These are phyloP conservation scores for Gonocerus acuteangulatus DNA, from an alignment of 2,888 invertebrate genomes.

Conservation along the genomic window DNA sequence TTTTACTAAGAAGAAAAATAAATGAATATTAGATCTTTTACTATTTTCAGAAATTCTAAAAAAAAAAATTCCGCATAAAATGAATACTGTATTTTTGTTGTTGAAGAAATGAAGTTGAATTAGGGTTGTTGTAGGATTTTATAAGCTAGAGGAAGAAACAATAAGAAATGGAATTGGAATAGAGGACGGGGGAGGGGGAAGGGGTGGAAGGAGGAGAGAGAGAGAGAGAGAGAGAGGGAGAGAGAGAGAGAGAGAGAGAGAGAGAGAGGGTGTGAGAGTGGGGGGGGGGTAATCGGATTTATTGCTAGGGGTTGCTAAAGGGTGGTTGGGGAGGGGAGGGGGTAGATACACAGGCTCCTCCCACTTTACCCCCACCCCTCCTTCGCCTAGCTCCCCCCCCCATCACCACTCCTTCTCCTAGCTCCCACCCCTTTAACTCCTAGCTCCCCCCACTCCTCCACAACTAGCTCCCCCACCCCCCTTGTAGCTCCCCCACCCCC, in stretches of 20 bases:
- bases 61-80: too few species aligned
- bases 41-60: too few species aligned
- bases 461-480: neutral
- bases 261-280: conserved; percentile 33
- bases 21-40: too few species aligned
- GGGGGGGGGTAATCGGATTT: conserved; percentile 20
- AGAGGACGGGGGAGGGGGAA: conserved; percentile 10
- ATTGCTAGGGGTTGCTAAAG: neutral
- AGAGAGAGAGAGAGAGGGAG: conserved; percentile 1
- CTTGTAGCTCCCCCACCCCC: neutral
- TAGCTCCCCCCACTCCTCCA: neutral
- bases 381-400: neutral
- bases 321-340: neutral
- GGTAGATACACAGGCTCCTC: neutral
- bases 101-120: too few species aligned
- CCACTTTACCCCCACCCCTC: neutral
- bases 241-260: conserved; percentile 31
- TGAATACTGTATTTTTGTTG: too few species aligned
- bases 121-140: too few species aligned
- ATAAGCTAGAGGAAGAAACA: neutral
- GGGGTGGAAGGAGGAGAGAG: neutral
- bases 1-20: too few species aligned
- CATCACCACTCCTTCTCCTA: neutral
- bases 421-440: neutral
- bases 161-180: neutral